These are phyloP conservation scores for Syritta pipiens DNA, from an alignment of 2,888 invertebrate genomes.

Conservation along the genomic window DNA sequence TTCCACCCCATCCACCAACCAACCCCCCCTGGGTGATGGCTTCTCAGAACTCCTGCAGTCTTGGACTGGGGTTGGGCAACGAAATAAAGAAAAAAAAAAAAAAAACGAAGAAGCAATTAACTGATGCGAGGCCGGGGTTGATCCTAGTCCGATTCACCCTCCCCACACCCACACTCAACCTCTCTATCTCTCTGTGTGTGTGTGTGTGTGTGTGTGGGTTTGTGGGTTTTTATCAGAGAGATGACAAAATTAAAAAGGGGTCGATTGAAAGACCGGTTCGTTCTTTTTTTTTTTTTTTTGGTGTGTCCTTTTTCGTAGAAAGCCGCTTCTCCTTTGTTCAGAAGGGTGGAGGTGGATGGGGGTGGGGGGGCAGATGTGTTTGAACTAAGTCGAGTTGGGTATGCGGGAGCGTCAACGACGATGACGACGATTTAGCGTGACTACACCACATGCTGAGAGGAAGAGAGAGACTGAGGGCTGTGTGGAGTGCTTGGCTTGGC, in stretches of 20 bases:
- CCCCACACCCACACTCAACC: background rate
- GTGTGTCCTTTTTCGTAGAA: background rate
- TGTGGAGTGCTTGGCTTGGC: conserved; percentile 33
- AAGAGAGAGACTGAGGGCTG: too few relatives aligned
- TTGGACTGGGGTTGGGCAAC: conserved; percentile 1
- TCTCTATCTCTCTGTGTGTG: conserved; percentile 9
- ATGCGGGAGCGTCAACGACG: too few relatives aligned
- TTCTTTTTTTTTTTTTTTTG: conserved; percentile 23
- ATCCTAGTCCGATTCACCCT: conserved; percentile 14
- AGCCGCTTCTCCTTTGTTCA: background rate
- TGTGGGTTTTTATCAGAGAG: conserved; percentile 60
- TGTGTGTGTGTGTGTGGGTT: too few relatives aligned
- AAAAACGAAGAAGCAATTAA: conserved; percentile 60
- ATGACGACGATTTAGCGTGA: conserved; percentile 17
- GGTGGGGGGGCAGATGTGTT: background rate
- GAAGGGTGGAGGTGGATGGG: too few relatives aligned
- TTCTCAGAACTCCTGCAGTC: too few relatives aligned
- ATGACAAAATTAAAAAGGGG: conserved; percentile 66
- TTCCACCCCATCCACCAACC: conserved; percentile 24
- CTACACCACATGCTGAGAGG: too few relatives aligned
- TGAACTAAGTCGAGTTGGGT: conserved; percentile 7
- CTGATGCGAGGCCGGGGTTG: conserved; percentile 47
- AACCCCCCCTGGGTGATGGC: too few relatives aligned
- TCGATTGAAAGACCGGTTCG: conserved; percentile 47
- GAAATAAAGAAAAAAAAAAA: conserved; percentile 21